Percentiles rank a stretch among this genome's conserved stretches.
Conservation (phyloP, 2,888 invertebrate species). For the Neoscelio sp. region DNA sequence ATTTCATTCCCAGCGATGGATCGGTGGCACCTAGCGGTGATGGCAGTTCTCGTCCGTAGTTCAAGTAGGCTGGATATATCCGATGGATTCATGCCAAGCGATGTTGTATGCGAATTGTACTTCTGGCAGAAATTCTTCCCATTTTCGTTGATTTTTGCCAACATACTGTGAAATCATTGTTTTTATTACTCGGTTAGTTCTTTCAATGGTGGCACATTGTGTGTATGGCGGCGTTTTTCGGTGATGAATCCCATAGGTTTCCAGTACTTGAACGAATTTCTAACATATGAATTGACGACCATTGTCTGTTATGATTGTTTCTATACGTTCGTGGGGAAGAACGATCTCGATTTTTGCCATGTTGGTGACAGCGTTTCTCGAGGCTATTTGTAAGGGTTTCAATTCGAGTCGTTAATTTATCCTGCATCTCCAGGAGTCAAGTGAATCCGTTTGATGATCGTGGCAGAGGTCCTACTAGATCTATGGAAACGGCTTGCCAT, state of each 20-base stretch:
- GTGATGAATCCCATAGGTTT: background rate
- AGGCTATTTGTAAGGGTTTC: constrained; percentile 10
- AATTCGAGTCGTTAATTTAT: constrained; percentile 28
- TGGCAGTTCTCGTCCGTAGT: too few species aligned
- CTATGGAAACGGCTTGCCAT: constrained; percentile 23
- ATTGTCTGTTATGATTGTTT: constrained; percentile 22
- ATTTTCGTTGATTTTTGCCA: too few species aligned
- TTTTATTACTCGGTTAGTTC: too few species aligned
- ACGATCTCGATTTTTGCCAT: background rate
- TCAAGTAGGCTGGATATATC: too few species aligned
- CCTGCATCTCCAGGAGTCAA: constrained; percentile 15
- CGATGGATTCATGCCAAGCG: too few species aligned
- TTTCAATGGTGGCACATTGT: too few species aligned
- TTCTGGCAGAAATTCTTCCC: too few species aligned
- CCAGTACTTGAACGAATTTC: constrained; percentile 1
- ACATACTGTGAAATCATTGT: too few species aligned
- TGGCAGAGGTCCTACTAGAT: constrained; percentile 23
- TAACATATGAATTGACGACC: constrained; percentile 11
- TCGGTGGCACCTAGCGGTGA: too few species aligned
- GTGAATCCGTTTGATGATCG: background rate
- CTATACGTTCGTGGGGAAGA: constrained; percentile 2
- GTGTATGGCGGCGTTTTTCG: constrained; percentile 72
- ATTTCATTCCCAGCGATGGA: too few species aligned
- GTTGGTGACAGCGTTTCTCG: background rate
- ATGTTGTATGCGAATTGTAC: too few species aligned